These are phyloP conservation scores for Magallana nippona DNA, from an alignment of 2,888 invertebrate genomes.

Conservation along the genomic window DNA sequence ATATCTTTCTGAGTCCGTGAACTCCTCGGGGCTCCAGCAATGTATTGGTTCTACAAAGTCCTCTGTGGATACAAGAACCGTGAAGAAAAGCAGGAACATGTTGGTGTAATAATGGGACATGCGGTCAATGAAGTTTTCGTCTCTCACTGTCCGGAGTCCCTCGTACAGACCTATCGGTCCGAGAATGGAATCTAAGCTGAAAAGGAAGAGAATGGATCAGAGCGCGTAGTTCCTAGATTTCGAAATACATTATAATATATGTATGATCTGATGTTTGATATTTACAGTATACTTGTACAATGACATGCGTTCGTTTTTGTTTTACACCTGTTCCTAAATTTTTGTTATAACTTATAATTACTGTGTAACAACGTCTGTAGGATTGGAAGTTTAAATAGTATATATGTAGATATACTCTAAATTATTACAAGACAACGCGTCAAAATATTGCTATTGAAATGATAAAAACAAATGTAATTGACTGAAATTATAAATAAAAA, in stretches of 20 bases:
- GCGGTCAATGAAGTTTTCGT: slow-evolving; percentile 41
- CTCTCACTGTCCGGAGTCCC: slow-evolving; percentile 19
- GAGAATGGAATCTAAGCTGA: slow-evolving; percentile 43
- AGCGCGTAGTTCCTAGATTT: background rate
- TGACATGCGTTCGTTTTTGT: too few relatives aligned
- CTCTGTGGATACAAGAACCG: slow-evolving; percentile 22
- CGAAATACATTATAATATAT: background rate
- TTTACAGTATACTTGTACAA: too few relatives aligned
- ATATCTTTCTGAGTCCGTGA: slow-evolving; percentile 2
- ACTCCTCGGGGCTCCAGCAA: slow-evolving; percentile 41
- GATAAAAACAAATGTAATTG: too few relatives aligned
- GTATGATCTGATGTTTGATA: too few relatives aligned
- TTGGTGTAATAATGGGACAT: slow-evolving; percentile 37
- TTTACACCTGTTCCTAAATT: too few relatives aligned
- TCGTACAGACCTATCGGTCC: slow-evolving; percentile 36
- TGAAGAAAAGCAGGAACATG: slow-evolving; percentile 40
- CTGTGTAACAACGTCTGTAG: too few relatives aligned
- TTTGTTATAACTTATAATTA: too few relatives aligned
- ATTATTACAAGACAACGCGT: too few relatives aligned
- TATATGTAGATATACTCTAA: too few relatives aligned
- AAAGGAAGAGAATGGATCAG: background rate
- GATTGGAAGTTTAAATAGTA: too few relatives aligned
- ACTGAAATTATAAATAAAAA: too few relatives aligned
- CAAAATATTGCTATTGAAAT: too few relatives aligned
- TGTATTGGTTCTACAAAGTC: slow-evolving; percentile 37